Percentiles rank a stretch among this genome's conserved stretches.
These are phyloP conservation scores for Phymastichus coffea DNA, from an alignment of 1,140 invertebrate species.

Conservation along the genomic window DNA sequence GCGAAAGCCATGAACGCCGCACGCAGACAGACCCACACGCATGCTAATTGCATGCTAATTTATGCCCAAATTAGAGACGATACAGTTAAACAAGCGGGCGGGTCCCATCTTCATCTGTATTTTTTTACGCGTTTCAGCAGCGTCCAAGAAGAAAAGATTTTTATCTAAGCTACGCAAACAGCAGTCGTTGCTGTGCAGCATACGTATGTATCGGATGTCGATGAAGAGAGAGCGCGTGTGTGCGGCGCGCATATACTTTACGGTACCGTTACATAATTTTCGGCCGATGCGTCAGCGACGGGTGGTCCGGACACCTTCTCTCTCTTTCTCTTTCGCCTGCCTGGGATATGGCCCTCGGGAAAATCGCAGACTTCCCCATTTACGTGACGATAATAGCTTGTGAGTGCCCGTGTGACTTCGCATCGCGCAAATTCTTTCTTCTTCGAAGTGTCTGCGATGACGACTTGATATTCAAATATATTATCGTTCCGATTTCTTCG, in stretches of 20 bases:
- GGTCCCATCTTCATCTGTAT: background rate
- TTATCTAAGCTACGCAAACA: constrained; percentile 5
- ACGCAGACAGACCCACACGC: no score
- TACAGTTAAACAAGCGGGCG: constrained; percentile 6
- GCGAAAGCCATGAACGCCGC: no score
- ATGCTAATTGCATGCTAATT: constrained; percentile 20
- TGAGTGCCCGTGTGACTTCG: no score
- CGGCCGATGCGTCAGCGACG: background rate
- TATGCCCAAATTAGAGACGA: constrained; percentile 12
- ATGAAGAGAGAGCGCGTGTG: no score
- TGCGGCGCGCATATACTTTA: constrained; percentile 9
- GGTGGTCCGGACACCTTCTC: background rate
- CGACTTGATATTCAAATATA: no score
- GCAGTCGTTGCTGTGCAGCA: background rate
- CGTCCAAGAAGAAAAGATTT: background rate
- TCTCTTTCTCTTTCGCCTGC: background rate
- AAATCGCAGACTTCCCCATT: no score
- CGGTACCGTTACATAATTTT: constrained; percentile 21
- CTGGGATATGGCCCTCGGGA: no score
- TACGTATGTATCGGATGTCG: background rate
- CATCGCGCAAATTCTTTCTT: no score
- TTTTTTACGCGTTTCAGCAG: background rate
- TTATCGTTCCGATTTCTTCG: no score
- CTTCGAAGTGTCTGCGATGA: no score
- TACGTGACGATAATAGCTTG: no score